Evolutionary conservation across 2,888 invertebrate genomes (phyloP).

Genomic region (Aphrophora alni): DNA sequence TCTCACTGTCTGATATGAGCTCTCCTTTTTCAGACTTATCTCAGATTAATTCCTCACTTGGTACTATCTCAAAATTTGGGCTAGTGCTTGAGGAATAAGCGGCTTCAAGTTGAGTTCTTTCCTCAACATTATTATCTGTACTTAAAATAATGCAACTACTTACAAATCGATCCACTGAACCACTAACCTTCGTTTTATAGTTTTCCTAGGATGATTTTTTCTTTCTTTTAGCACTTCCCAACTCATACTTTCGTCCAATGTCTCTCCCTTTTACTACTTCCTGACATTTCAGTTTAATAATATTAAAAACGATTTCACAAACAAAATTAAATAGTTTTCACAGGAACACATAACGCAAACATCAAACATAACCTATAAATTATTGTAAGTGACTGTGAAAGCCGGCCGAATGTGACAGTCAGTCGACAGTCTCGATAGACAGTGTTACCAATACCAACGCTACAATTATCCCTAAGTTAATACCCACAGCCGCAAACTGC

Average conservation of each 20-base stretch:
- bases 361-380: no score
- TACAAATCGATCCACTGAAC: neutral
- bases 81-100: neutral
- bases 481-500: no score
- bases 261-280: conserved; percentile 7
- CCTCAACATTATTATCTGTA: neutral
- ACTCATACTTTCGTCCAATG: conserved; percentile 6
- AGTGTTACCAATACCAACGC: no score
- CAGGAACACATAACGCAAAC: no score
- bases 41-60: no score
- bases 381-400: no score
- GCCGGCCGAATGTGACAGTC: no score
- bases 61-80: neutral
- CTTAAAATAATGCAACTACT: conserved; percentile 10
- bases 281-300: no score
- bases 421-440: no score
- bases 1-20: neutral
- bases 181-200: neutral
- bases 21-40: neutral
- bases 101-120: neutral
- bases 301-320: no score
- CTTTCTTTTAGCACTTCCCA: neutral
- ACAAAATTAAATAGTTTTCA: no score
- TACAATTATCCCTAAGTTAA: no score
- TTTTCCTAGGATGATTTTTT: neutral